Evolutionary conservation across 2,797 vertebrate species (phyloP).

Genomic region (Tachyglossus aculeatus): DNA sequence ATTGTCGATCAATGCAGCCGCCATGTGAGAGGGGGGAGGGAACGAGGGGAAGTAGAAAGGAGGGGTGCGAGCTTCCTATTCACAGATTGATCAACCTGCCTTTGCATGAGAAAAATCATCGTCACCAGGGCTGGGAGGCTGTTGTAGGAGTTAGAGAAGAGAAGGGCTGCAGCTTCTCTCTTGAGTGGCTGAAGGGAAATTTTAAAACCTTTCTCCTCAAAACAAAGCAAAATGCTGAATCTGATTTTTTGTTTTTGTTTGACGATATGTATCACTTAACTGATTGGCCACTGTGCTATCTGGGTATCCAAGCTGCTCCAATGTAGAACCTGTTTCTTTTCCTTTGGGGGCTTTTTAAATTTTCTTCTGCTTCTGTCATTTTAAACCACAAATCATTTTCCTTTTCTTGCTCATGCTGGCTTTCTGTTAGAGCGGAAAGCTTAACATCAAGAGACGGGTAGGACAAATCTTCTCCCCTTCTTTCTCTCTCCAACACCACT

Average conservation of each 20-base stretch:
- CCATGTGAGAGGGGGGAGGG: conserved; percentile 71
- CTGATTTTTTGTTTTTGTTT: conserved; percentile 55
- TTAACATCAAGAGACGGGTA: conserved; percentile 59
- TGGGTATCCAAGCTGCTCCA: conserved; percentile 50
- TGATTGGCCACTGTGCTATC: conserved; percentile 65
- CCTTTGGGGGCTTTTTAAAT: conserved; percentile 43
- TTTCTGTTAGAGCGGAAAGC: conserved; percentile 60
- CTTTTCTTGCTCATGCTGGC: conserved; percentile 51
- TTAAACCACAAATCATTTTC: conserved; percentile 53
- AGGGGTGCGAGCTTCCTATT: conserved; percentile 77
- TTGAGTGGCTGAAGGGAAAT: conserved; percentile 51
- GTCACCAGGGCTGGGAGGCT: conserved; percentile 69
- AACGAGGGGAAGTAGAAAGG: conserved; percentile 41
- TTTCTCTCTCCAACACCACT: conserved; percentile 9
- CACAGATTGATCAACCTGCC: conserved; percentile 82
- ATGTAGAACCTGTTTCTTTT: conserved; percentile 59
- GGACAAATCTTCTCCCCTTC: conserved; percentile 42
- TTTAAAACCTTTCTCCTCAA: conserved; percentile 65
- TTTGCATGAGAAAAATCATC: conserved; percentile 73
- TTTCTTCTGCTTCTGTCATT: conserved; percentile 51
- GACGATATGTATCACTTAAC: conserved; percentile 57
- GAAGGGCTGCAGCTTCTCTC: conserved; percentile 55
- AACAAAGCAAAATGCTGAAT: conserved; percentile 71
- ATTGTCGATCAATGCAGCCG: conserved; percentile 79
- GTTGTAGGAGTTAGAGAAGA: conserved; percentile 65